Evolutionary conservation across 2,888 invertebrate species (phyloP).

Genomic region (Pandemis heparana): DNA sequence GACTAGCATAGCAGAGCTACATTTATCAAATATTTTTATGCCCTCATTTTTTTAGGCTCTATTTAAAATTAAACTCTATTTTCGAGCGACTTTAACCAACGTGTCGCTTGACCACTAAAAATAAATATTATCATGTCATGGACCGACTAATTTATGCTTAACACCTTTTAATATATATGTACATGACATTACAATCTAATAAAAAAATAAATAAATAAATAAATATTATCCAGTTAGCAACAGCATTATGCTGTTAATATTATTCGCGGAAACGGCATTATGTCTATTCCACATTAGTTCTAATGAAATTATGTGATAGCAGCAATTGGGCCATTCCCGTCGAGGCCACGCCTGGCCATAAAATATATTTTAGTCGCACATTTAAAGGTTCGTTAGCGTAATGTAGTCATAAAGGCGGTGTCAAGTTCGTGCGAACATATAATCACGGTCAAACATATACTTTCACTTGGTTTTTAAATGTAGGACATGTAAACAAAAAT

Average conservation of each 20-base stretch:
- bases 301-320: constrained; percentile 40
- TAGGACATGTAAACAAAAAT: background rate
- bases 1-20: too few species aligned
- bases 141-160: too few species aligned
- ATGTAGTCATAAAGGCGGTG: constrained; percentile 31
- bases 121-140: background rate
- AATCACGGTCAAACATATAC: background rate
- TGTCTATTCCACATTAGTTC: constrained; percentile 24
- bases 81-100: too few species aligned
- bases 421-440: constrained; percentile 6
- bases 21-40: too few species aligned
- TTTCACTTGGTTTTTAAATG: background rate
- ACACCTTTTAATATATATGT: too few species aligned
- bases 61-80: too few species aligned
- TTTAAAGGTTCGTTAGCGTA: constrained; percentile 39
- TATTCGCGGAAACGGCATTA: background rate
- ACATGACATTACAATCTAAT: too few species aligned
- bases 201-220: background rate
- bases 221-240: background rate
- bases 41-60: too few species aligned
- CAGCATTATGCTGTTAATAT: too few species aligned
- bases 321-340: constrained; percentile 32
- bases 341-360: constrained; percentile 28
- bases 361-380: constrained; percentile 42
- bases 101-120: background rate